Percentiles rank a stretch among this genome's conserved stretches.
These are phyloP conservation scores for Brachyptera putata DNA, from an alignment of 2,888 invertebrate species.

Conservation along the genomic window DNA sequence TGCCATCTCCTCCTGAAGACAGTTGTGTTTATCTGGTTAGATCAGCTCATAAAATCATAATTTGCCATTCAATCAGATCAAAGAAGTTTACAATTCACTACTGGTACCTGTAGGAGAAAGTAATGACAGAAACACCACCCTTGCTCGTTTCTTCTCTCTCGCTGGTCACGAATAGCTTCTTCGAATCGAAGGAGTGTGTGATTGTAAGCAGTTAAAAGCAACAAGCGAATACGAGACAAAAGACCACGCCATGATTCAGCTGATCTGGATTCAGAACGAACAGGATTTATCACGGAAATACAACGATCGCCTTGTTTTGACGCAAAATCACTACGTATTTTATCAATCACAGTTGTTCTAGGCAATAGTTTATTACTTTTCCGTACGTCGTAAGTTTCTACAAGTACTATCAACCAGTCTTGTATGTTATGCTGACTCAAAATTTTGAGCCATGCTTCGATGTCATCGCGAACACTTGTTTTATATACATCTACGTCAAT, in stretches of 20 bases:
- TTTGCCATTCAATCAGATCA: not conserved
- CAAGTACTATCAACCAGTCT: slow-evolving; percentile 92
- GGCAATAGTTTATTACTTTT: slow-evolving; percentile 88
- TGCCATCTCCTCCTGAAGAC: slow-evolving; percentile 84
- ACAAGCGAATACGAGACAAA: slow-evolving; percentile 74
- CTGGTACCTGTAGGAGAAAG: slow-evolving; percentile 88
- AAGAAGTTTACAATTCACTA: slow-evolving; percentile 39
- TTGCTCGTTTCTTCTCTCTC: slow-evolving; percentile 83
- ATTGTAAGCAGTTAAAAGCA: slow-evolving; percentile 82
- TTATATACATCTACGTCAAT: slow-evolving; percentile 90
- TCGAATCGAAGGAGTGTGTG: slow-evolving; percentile 81
- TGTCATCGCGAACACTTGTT: slow-evolving; percentile 78
- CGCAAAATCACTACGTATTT: slow-evolving; percentile 90
- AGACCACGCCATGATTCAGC: slow-evolving; percentile 88
- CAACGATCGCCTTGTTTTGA: slow-evolving; percentile 80
- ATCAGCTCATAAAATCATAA: not conserved
- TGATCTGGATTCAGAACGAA: slow-evolving; percentile 81
- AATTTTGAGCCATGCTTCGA: slow-evolving; percentile 81
- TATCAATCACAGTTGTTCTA: slow-evolving; percentile 89
- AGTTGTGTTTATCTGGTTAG: slow-evolving; percentile 30
- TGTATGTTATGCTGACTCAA: slow-evolving; percentile 68
- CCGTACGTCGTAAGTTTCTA: slow-evolving; percentile 87
- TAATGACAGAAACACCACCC: slow-evolving; percentile 95
- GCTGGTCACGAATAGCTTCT: slow-evolving; percentile 81
- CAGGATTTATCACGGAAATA: slow-evolving; percentile 85